These are phyloP conservation scores for Eugnorisma glareosa DNA, from an alignment of 2,888 invertebrate genomes.

Conservation along the genomic window DNA sequence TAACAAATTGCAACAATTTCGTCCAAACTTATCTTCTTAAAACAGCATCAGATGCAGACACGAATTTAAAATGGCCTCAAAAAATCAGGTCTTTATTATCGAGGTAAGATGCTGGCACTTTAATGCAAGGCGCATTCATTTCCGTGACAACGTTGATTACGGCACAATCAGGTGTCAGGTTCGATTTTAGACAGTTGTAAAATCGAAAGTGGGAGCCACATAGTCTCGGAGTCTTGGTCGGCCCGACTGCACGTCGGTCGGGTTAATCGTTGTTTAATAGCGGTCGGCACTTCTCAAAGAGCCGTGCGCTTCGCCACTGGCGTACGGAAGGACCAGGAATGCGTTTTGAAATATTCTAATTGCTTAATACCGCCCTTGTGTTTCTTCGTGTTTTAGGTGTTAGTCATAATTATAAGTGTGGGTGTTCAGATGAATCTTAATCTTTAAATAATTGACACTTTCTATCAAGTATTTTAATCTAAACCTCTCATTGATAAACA, in stretches of 20 bases:
- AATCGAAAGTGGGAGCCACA: slow-evolving; percentile 88
- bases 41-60: slow-evolving; percentile 24
- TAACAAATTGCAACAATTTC: not conserved
- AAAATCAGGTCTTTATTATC: slow-evolving; percentile 58
- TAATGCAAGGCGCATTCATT: slow-evolving; percentile 61
- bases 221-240: slow-evolving; percentile 82
- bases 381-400: slow-evolving; percentile 58
- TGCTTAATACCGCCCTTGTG: slow-evolving; percentile 63
- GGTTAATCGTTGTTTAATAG: slow-evolving; percentile 88
- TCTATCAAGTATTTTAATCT: not conserved
- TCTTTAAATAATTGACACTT: slow-evolving; percentile 39
- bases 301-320: slow-evolving; percentile 72
- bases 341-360: slow-evolving; percentile 65
- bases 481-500: not conserved
- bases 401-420: slow-evolving; percentile 57
- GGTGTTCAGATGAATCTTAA: slow-evolving; percentile 43
- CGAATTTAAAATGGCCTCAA: slow-evolving; percentile 31
- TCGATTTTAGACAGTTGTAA: slow-evolving; percentile 83
- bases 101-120: slow-evolving; percentile 55
- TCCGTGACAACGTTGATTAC: slow-evolving; percentile 69
- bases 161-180: slow-evolving; percentile 66
- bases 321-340: slow-evolving; percentile 63
- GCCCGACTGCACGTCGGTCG: slow-evolving; percentile 57
- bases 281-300: slow-evolving; percentile 85
- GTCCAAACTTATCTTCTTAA: slow-evolving; percentile 23